A percentile compares a stretch with the other conserved stretches of the same genome.
Evolutionary conservation across 37 sponge, comb jelly and placozoan species (phyloP).

Genomic region (Chondrilla cf. caribensis): DNA sequence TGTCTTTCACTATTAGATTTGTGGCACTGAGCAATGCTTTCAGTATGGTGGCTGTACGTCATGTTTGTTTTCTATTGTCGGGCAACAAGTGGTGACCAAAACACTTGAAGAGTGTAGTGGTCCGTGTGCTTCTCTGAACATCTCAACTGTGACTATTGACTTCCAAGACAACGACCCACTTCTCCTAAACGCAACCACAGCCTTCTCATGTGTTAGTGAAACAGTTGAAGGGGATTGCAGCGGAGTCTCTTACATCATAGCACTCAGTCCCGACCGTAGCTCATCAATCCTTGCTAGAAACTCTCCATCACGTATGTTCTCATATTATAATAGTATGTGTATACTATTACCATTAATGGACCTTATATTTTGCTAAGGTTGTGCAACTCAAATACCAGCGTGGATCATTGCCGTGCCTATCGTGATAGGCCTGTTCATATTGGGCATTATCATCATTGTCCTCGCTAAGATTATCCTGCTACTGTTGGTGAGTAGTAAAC

Average conservation of each 20-base stretch:
- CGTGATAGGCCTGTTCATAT: slow-evolving; percentile 21
- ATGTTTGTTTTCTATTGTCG: not conserved
- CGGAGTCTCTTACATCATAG: not conserved
- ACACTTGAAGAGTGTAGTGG: not conserved
- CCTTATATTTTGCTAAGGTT: not conserved
- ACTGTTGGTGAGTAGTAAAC: slow-evolving; percentile 59
- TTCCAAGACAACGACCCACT: not conserved
- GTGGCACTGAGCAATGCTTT: not conserved
- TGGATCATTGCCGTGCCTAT: slow-evolving; percentile 53
- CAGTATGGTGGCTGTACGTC: not conserved
- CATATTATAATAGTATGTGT: not conserved
- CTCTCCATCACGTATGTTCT: not conserved
- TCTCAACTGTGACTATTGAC: not conserved
- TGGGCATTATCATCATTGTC: slow-evolving; percentile 41
- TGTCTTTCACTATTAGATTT: slow-evolving; percentile 6
- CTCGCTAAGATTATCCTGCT: slow-evolving; percentile 54
- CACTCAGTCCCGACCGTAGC: not conserved
- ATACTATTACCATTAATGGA: not conserved
- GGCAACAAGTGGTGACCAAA: not conserved
- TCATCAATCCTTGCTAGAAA: not conserved
- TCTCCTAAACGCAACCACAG: not conserved
- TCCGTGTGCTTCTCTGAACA: not conserved
- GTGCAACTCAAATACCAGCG: not conserved
- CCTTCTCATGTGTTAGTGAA: not conserved
- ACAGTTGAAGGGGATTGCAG: not conserved